Percentiles rank a stretch among this genome's conserved stretches.
Evolutionary conservation across 2,113 vertebrate species (phyloP).

Genomic region (Mesocricetus auratus): DNA sequence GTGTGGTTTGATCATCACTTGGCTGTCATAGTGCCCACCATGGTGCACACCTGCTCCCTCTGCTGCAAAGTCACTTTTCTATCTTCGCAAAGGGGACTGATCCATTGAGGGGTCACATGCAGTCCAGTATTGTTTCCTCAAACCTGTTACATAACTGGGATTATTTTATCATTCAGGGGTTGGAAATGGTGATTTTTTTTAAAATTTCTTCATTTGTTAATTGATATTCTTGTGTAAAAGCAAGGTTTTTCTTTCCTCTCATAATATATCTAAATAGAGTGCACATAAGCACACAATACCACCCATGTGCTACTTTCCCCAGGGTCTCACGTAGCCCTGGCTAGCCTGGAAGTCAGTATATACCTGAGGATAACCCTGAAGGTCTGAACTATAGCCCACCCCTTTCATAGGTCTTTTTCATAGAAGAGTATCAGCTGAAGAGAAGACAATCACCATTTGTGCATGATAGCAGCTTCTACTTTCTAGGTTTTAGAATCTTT

Average conservation of each 20-base stretch:
- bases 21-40: background rate
- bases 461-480: background rate
- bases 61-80: background rate
- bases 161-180: background rate
- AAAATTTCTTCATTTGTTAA: constrained; percentile 34
- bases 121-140: background rate
- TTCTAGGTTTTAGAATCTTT: background rate
- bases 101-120: background rate
- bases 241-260: background rate
- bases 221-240: constrained; percentile 9
- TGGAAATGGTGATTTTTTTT: constrained; percentile 48
- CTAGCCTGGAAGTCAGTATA: background rate
- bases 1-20: background rate
- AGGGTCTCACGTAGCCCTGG: background rate
- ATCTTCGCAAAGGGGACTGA: constrained; percentile 5
- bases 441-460: background rate
- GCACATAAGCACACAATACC: background rate
- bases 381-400: background rate
- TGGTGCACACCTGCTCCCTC: background rate
- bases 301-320: background rate
- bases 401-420: background rate
- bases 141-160: constrained; percentile 17
- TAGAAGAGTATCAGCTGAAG: background rate
- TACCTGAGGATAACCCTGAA: background rate
- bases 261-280: background rate